Base-by-base conservation (phyloP, 53 echinoderm and acorn worm genomes). In the Temnopleurus reevesii region DNA sequence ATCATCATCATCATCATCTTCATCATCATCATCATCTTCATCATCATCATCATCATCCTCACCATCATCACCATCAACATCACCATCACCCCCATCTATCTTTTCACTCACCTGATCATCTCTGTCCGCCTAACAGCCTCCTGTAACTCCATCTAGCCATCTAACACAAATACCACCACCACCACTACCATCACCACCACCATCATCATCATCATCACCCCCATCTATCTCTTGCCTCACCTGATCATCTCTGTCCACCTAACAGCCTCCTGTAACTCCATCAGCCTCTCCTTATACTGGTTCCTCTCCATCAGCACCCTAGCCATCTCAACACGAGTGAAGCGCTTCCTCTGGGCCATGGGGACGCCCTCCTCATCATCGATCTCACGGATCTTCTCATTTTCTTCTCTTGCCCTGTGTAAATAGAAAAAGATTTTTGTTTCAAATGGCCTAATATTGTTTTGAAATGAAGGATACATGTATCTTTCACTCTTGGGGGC, bases 201-300 rank as follows among this genome's bases (percentile, higher is more conserved):
- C 58, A 58, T 54, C 55, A 28, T 55, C 81, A 28, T 29, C 55
- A 30, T 31, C 81, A 44, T 77, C 47, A 44, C 2, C 46, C 43
- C 30, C 79, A 71, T 46, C 55, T 53, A 18, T 21, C 46, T 21
- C 45, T 4, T 21, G 12, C 44, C 86, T 84, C 26, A 92, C 96
- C 96, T 95, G 89, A 97, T 97, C 95, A 97, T 97, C 88, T 95
- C 98, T 8, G 98, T 98, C 98, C 98, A 98, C 90, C 98, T 89
- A n/a, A 98, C 98, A 77, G 98, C 98, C 64, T 98, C 95, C 55
- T 96, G 98, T 27, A 98, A 89, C 23, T 98, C 98, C 98, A 98
- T 98, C 47, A 98, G 77, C 21, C 98, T 89, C 64, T 98, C 98
- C 89, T 98, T 98, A 82, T 98, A 98, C 84, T 98, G 98, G 64